Conservation (phyloP, 2,888 invertebrate species). For the Cataglyphis cursor region DNA sequence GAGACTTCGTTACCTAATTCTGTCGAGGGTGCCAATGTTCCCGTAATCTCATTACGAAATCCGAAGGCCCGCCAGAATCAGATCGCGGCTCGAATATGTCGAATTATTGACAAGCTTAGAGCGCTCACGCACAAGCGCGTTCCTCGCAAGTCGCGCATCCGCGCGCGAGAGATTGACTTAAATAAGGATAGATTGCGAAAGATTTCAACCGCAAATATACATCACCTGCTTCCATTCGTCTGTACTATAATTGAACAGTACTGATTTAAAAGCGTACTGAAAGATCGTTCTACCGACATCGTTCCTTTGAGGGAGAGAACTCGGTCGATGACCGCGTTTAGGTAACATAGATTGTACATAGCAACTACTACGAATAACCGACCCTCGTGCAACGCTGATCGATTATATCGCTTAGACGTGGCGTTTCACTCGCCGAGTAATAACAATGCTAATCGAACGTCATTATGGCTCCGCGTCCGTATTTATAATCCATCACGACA, state of each 20-base stretch:
- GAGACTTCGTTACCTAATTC: slow-evolving; percentile 27
- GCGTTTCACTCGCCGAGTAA: slow-evolving; percentile 49
- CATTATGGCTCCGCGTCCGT: slow-evolving; percentile 38
- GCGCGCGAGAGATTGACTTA: slow-evolving; percentile 57
- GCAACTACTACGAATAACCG: slow-evolving; percentile 54
- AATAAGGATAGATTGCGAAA: slow-evolving; percentile 72
- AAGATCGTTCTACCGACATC: slow-evolving; percentile 66
- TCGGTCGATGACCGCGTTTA: slow-evolving; percentile 76
- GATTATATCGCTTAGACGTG: slow-evolving; percentile 60
- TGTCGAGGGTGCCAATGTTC: slow-evolving; percentile 28
- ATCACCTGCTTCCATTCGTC: slow-evolving; percentile 56
- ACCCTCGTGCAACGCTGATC: slow-evolving; percentile 62
- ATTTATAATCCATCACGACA: slow-evolving; percentile 47
- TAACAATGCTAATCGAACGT: slow-evolving; percentile 56
- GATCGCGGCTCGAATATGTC: slow-evolving; percentile 66
- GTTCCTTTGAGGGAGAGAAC: slow-evolving; percentile 61
- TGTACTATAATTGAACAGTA: slow-evolving; percentile 63
- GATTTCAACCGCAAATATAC: slow-evolving; percentile 59
- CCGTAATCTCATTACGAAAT: slow-evolving; percentile 60
- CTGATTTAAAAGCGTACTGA: slow-evolving; percentile 62
- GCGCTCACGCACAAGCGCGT: slow-evolving; percentile 35
- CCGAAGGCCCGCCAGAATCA: slow-evolving; percentile 51
- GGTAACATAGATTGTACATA: slow-evolving; percentile 60
- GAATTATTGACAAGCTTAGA: slow-evolving; percentile 67
- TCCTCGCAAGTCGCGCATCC: slow-evolving; percentile 50